Evolutionary conservation across 2,113 vertebrate species (phyloP), one percentile per base, ranked within the genome.

Genomic region (Arizona elegans): DNA sequence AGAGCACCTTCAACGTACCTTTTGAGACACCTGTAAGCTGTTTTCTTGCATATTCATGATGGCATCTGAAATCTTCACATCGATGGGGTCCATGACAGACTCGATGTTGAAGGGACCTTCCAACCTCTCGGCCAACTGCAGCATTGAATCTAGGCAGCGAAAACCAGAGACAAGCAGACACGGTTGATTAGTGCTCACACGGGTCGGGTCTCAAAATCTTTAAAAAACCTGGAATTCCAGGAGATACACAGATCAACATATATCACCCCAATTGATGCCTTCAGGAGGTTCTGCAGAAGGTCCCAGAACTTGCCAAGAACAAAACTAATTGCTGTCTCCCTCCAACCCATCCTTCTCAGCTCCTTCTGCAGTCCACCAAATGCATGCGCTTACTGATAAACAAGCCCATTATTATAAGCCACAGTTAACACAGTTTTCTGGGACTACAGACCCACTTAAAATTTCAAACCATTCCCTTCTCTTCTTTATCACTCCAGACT

Each of bases 31-130:
- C 89, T 99, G 99, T 96, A 99, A 98, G 94, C 99, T 99, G 97
- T 99, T 99, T 94, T 99, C 99, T 95, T 99, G 99, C 99, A 99
- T 99, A 97, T 99, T 99, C 99, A 99, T 99, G 94, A 99, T 99
- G 0, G 99, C 99, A 0, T 99, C 99, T 0, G 99, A 99, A 94
- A 99, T 98, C 95, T 99, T 99, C 93, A 99, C 99, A 0, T 99
- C 99, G 1, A 99, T 99, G 88, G 99, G 99, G 92, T 99, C 99
- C 98, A 99, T 98, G 93, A 99, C 98, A 0, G 99, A 98, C 95
- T 99, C 99, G 13, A 99, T 99, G 95, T 99, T 99, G 94, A 99
- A 99, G 11, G 99, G 99, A 10, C 99, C 99, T 91, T 99, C 99
- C 0, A 99, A 98, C 93, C 99, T 98, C 93, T 99, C 99, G 0